Evolutionary conservation across 2,113 vertebrate genomes (phyloP).

Genomic region (Poeciliopsis prolifica): DNA sequence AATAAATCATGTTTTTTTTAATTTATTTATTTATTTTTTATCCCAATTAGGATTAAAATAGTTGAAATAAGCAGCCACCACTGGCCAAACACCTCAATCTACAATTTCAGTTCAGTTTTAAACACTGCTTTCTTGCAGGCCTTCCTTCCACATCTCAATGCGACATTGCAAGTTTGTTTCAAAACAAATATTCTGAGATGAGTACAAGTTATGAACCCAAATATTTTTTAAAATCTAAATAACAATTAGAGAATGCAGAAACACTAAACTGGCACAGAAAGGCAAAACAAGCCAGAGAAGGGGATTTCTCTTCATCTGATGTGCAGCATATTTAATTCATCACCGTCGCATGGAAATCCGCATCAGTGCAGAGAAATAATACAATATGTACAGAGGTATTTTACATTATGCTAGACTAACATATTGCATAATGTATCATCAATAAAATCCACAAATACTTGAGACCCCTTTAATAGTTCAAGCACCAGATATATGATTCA

Average conservation of each 20-base stretch:
- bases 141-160: too few relatives aligned
- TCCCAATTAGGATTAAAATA: too few relatives aligned
- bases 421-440: too few relatives aligned
- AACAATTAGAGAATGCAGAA: constrained; percentile 1
- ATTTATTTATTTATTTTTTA: too few relatives aligned
- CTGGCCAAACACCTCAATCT: background rate
- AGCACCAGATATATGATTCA: too few relatives aligned
- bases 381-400: constrained; percentile 63
- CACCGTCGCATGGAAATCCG: constrained; percentile 37
- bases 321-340: constrained; percentile 66
- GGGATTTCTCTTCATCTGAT: constrained; percentile 28
- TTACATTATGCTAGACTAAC: background rate
- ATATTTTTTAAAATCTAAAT: constrained; percentile 2
- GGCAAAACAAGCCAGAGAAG: constrained; percentile 4
- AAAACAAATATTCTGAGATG: constrained; percentile 9
- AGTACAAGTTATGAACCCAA: constrained; percentile 25
- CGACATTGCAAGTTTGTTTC: background rate
- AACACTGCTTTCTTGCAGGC: background rate
- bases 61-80: background rate
- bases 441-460: too few relatives aligned
- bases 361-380: constrained; percentile 38
- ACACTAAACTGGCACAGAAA: constrained; percentile 19
- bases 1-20: too few relatives aligned
- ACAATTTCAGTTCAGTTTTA: background rate
- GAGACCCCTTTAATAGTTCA: too few relatives aligned